Evolutionary conservation across 2,888 invertebrate genomes (phyloP).

Genomic region (Empis stercorea): DNA sequence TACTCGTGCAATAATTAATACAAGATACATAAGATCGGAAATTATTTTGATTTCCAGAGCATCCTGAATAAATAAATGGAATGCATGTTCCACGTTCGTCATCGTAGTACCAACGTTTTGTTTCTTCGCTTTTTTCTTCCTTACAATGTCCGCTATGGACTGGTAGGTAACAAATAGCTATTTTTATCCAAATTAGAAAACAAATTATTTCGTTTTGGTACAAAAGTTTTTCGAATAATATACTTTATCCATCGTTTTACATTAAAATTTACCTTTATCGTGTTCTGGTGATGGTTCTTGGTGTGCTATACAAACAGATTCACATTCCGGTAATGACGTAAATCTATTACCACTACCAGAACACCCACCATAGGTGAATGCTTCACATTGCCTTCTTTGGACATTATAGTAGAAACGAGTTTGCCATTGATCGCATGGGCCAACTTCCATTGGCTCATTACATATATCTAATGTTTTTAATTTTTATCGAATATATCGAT

Average conservation of each 20-base stretch:
- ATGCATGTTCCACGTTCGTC: slow-evolving; percentile 54
- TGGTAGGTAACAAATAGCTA: slow-evolving; percentile 52
- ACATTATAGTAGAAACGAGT: slow-evolving; percentile 56
- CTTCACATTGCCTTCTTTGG: slow-evolving; percentile 45
- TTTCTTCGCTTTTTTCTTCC: slow-evolving; percentile 24
- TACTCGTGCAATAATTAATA: slow-evolving; percentile 44
- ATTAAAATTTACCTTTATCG: slow-evolving; percentile 25
- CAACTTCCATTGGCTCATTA: slow-evolving; percentile 48
- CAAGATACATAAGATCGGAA: slow-evolving; percentile 64
- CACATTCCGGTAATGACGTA: slow-evolving; percentile 58
- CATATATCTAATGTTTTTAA: slow-evolving; percentile 51
- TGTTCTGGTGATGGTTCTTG: slow-evolving; percentile 38
- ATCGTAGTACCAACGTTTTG: slow-evolving; percentile 63
- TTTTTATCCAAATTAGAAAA: slow-evolving; percentile 13
- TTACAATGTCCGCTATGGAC: slow-evolving; percentile 49
- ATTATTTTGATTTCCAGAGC: slow-evolving; percentile 77
- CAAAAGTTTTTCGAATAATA: no score
- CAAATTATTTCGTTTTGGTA: no score
- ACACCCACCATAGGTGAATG: slow-evolving; percentile 72
- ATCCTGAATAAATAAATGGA: slow-evolving; percentile 74
- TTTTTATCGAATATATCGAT: not conserved
- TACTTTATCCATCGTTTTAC: slow-evolving; percentile 3
- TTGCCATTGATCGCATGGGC: slow-evolving; percentile 52
- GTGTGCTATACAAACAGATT: slow-evolving; percentile 51
- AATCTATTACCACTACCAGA: slow-evolving; percentile 76